Conservation (phyloP, 2,797 vertebrate species). For the Setipinna tenuifilis region DNA sequence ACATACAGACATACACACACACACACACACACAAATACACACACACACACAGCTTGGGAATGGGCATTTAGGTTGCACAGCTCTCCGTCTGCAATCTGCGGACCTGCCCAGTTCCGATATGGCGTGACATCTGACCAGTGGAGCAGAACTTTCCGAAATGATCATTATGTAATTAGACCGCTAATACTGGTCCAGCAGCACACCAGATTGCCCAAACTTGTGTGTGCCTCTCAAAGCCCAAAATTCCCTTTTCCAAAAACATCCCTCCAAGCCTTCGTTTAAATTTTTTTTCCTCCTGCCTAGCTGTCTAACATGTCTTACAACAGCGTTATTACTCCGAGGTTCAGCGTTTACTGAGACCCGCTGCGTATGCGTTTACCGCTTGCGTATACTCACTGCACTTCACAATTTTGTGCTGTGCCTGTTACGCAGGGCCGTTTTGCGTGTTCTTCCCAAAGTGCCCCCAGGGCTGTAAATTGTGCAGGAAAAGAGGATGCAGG, state of each 20-base stretch:
- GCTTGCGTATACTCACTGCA: too few relatives aligned
- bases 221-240: not conserved
- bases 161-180: slow-evolving; percentile 16
- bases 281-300: too few relatives aligned
- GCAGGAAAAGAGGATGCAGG: not conserved
- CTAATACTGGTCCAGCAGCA: not conserved
- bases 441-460: not conserved
- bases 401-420: not conserved
- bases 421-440: not conserved
- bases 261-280: too few relatives aligned
- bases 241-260: too few relatives aligned
- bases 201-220: too few relatives aligned
- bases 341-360: too few relatives aligned
- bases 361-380: too few relatives aligned
- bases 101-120: not conserved
- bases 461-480: not conserved
- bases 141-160: slow-evolving; percentile 8
- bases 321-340: not conserved
- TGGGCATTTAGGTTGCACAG: not conserved
- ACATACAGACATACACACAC: slow-evolving; percentile 27
- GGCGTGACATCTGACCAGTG: not conserved
- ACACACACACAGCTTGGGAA: not conserved
- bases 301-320: not conserved
- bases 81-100: not conserved
- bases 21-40: too few relatives aligned